Evolutionary conservation across 2,113 vertebrate species (phyloP), one percentile per base, ranked within the genome.

Genomic region (Rana temporaria): DNA sequence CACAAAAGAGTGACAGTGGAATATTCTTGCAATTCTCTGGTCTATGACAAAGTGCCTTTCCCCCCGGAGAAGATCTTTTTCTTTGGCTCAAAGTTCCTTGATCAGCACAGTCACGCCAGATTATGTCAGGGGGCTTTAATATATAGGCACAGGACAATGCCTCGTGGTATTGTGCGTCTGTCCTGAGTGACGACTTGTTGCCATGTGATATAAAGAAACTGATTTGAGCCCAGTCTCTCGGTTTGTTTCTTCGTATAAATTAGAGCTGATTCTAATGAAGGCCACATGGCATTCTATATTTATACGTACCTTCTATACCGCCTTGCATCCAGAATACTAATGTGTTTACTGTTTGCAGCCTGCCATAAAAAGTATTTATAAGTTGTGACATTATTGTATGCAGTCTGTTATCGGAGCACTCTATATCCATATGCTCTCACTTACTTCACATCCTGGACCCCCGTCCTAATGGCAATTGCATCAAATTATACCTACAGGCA

Each of bases 71-170:
- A 76, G 34, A 26, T 57, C 34, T 42, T 81, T 63, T 26, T 80
- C 38, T 55, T 62, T 55, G 34, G 55, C 52, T 74, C 55, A 24
- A 17, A 70, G 42, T 53, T 26, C 17, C 75, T 32, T 59, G 53
- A 53, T 75, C 34, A 76, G 30, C 63, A n/a, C 42, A 63, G 81
- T 83, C 81, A 83, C 63, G 72, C 71, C 64, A 83, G 72, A 83
- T 83, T 83, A 83, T 76, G 81, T 83, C 71, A 83, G 71, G 18
- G 64, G n/a, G 71, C 24, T 34, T 83, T 83, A 76, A 76, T 66
- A 82, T 74, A 73, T 74, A 59, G 80, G 60, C n/a, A 32, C 20
- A 67, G 80, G 65, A 74, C 80, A 82, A 82, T 82, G 34, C 19
- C 0, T 48, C 0, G 52, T 18, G 60, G 30, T 59, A 74, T 82